phyloP scores from a whole-genome alignment of 2,113 vertebrate genomes.

The Orthonyx spaldingii region DNA sequence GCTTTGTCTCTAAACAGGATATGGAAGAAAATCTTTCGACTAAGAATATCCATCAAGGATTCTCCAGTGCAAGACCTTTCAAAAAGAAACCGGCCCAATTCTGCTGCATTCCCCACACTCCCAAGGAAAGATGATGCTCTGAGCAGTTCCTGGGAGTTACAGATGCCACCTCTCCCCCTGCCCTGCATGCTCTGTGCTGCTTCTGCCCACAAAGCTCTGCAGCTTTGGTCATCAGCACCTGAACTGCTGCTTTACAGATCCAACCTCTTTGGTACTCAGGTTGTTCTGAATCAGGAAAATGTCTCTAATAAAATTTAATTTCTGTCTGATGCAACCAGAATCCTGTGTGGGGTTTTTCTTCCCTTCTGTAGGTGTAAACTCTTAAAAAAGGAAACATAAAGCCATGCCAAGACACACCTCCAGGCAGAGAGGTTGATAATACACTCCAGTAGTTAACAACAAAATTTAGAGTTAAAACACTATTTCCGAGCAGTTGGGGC shows the following conservation, averaged over 20 bases:
- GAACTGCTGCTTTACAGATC: not conserved
- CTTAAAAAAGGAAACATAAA: not conserved
- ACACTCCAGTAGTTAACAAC: not conserved
- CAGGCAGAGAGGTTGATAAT: not conserved
- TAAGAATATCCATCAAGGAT: not conserved
- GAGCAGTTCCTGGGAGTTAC: not conserved
- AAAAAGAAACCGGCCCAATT: not conserved
- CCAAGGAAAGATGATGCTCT: not conserved
- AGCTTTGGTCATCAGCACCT: not conserved
- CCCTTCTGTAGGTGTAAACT: not conserved
- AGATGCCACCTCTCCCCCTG: not conserved
- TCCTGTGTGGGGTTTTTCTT: not conserved
- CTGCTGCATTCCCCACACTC: not conserved
- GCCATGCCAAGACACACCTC: not conserved
- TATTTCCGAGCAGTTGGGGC: not conserved
- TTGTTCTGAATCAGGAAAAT: not conserved
- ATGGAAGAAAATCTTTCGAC: slow-evolving; percentile 46
- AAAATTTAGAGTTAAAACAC: not conserved
- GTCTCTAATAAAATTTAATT: slow-evolving; percentile 44
- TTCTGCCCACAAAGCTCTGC: not conserved
- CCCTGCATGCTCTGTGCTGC: not conserved
- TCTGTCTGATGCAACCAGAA: slow-evolving; percentile 48
- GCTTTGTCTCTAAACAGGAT: slow-evolving; percentile 8
- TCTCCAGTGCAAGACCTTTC: not conserved
- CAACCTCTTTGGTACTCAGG: not conserved